Percentiles rank a stretch among this genome's conserved stretches.
phyloP scores from a whole-genome alignment of 37 sponge, comb jelly and placozoan genomes.

The Oopsacas minuta region DNA sequence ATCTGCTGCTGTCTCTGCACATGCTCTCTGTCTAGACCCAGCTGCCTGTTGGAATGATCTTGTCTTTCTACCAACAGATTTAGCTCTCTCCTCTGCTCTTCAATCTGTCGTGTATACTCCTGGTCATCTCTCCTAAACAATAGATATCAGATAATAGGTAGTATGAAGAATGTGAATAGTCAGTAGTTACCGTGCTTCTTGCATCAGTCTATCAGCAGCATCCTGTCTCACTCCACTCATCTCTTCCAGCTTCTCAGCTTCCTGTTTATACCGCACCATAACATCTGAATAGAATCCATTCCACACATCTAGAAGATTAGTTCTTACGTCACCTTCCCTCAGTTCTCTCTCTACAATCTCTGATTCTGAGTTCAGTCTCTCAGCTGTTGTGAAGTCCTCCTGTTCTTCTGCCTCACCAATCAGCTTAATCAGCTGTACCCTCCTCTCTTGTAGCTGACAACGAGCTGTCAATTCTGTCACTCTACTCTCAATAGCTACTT shows the following conservation, averaged over 20 bases:
- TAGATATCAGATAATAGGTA: neutral
- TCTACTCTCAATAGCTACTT: neutral
- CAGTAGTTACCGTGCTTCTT: neutral
- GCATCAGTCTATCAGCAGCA: neutral
- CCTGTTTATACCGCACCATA: neutral
- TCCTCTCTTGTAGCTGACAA: neutral
- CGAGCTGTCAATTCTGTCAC: neutral
- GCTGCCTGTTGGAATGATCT: neutral
- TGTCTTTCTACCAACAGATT: neutral
- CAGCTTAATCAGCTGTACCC: neutral
- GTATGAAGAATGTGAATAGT: neutral
- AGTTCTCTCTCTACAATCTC: neutral
- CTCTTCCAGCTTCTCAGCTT: neutral
- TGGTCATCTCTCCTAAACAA: neutral
- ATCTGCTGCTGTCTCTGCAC: conserved; percentile 13
- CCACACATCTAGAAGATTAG: neutral
- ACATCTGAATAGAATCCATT: neutral
- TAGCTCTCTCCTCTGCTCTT: conserved; percentile 11
- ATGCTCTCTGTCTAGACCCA: conserved; percentile 12
- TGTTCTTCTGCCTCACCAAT: neutral
- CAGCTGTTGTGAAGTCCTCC: conserved; percentile 7
- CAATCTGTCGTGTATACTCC: neutral
- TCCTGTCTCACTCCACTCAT: conserved; percentile 13
- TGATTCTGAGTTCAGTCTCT: neutral
- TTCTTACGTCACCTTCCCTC: neutral